Evolutionary conservation across 2,888 invertebrate species (phyloP), one percentile per base, ranked within the genome.

Genomic region (Acronicta psi): DNA sequence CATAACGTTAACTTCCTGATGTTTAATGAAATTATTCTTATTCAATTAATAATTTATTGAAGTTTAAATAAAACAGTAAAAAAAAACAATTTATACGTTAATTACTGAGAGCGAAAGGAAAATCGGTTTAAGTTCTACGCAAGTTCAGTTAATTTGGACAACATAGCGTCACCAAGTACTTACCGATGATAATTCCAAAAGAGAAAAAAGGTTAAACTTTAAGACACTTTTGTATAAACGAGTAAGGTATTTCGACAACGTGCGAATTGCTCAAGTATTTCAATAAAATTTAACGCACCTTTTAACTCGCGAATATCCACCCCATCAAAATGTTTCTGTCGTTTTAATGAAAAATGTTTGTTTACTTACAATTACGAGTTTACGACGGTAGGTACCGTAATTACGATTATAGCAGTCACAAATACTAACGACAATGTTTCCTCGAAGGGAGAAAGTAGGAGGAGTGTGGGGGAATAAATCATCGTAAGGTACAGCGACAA

Each of bases 401-500:
- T 85, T 80, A 83, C 78, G 78, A 80, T 82, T 83, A 86, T 84
- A 84, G 81, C 82, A 80, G 76, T 82, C 81, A 81, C 83, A 83
- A 86, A 85, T 82, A 83, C 82, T 83, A 86, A 85, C 85, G 85
- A 86, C 84, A 84, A 82, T 83, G 80, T 75, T 86, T 85, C 84
- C 75, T 81, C 79, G 85, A 84, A 86, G 73, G 82, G 86, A 82
- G 91, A 90, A 89, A 90, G 90, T 85, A 82, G 80, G 81, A 63
- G 69, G 64, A 74, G 81, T 81, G 82, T 74, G 81, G 77, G 18
- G 55, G 67, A 60, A 92, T 93, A 93, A 92, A 92, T 93, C 91
- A 93, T 91, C 81, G 79, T 81, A 75, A 70, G 59, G 82, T 77
- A 81, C 79, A 83, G 72, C 81, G 82, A 86, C 89, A 88, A 81